A percentile compares a stretch with the other conserved stretches of the same genome.
Evolutionary conservation across 2,888 invertebrate species (phyloP).

Genomic region (Sipha maydis): DNA sequence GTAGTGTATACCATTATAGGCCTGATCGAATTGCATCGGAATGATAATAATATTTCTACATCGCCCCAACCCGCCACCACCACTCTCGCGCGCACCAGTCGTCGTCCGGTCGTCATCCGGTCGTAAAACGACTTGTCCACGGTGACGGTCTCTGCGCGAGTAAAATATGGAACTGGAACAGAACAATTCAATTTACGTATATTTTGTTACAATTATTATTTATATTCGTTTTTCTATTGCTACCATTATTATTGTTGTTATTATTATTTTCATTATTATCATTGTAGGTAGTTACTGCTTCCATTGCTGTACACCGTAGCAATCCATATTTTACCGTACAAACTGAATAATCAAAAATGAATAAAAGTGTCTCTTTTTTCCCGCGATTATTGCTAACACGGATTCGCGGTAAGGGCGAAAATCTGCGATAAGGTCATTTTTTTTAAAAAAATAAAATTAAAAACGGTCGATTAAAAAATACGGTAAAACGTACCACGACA

Average conservation of each 20-base stretch:
- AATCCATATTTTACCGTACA: too few species aligned
- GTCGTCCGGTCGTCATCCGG: conserved; percentile 14
- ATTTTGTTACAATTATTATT: neutral
- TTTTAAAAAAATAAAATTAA: too few species aligned
- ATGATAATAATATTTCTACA: conserved; percentile 26
- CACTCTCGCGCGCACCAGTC: neutral
- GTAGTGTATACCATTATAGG: neutral
- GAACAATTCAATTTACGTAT: neutral
- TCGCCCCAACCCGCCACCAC: neutral
- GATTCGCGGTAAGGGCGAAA: too few species aligned
- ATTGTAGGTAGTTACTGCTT: too few species aligned
- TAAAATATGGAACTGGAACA: neutral
- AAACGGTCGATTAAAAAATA: too few species aligned
- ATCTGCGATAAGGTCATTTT: too few species aligned
- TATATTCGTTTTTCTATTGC: neutral
- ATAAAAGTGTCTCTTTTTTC: too few species aligned
- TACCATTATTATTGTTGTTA: neutral
- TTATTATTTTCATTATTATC: neutral
- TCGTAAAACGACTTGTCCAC: conserved; percentile 35
- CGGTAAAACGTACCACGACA: too few species aligned
- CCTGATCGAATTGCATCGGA: conserved; percentile 52
- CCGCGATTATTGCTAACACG: too few species aligned
- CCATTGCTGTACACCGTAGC: too few species aligned
- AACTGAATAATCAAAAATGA: too few species aligned
- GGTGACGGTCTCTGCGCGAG: neutral